Percentiles rank a stretch among this genome's conserved stretches.
phyloP scores from a whole-genome alignment of 2,797 vertebrate species.

The Percopsis omiscomaycus region DNA sequence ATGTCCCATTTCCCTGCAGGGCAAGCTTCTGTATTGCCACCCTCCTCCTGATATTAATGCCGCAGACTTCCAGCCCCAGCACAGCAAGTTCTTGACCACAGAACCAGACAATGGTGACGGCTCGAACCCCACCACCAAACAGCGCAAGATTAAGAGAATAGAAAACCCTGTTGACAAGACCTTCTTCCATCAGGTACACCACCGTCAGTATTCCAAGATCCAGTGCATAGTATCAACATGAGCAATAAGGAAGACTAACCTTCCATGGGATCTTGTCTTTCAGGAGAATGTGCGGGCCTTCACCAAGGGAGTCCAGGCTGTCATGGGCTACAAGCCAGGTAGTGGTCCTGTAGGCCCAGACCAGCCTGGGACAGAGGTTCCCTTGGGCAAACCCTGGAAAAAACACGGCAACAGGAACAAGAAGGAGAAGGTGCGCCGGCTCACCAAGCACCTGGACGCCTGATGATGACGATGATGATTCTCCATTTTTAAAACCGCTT shows the following conservation, averaged over 20 bases:
- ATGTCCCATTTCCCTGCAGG: slow-evolving; percentile 71
- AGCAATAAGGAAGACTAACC: neutral
- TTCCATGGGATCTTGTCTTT: slow-evolving; percentile 7
- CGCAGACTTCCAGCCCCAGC: slow-evolving; percentile 87
- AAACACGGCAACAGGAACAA: slow-evolving; percentile 95
- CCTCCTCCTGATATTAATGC: slow-evolving; percentile 84
- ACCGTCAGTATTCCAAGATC: neutral
- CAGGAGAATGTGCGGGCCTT: slow-evolving; percentile 92
- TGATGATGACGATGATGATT: slow-evolving; percentile 59
- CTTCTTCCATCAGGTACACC: slow-evolving; percentile 93
- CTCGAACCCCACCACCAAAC: slow-evolving; percentile 37
- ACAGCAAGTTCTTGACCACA: slow-evolving; percentile 61
- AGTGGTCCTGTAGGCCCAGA: slow-evolving; percentile 62
- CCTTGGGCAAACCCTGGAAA: slow-evolving; percentile 91
- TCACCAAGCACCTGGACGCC: slow-evolving; percentile 91
- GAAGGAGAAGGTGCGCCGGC: slow-evolving; percentile 91
- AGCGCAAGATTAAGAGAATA: slow-evolving; percentile 80
- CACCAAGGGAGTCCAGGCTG: slow-evolving; percentile 85
- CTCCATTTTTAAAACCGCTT: slow-evolving; percentile 10
- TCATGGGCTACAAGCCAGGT: slow-evolving; percentile 88
- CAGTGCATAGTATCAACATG: too few relatives aligned
- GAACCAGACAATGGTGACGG: slow-evolving; percentile 26
- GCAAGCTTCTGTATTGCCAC: slow-evolving; percentile 92
- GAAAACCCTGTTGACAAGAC: slow-evolving; percentile 92
- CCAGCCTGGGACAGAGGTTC: slow-evolving; percentile 40